Evolutionary conservation across 92 coral and sea anemone species (phyloP).

Genomic region (Montipora capitata): DNA sequence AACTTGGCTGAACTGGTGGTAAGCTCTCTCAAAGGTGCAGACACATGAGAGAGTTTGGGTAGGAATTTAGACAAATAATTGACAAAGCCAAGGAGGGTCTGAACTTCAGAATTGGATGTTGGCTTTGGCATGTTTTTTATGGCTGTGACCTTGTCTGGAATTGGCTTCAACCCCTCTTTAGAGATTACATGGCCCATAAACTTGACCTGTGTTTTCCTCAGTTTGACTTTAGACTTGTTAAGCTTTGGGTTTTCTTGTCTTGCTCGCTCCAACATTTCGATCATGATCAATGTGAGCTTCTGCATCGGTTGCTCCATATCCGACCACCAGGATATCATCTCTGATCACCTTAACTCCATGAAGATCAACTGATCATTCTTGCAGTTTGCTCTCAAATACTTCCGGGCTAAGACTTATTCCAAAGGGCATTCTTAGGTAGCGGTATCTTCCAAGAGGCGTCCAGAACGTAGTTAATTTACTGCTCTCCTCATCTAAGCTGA

Average conservation of each 20-base stretch:
- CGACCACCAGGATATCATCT: constrained; percentile 54
- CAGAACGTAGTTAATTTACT: constrained; percentile 53
- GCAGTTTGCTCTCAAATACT: constrained; percentile 58
- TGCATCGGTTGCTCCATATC: constrained; percentile 40
- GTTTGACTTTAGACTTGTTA: constrained; percentile 25
- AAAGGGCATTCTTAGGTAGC: constrained; percentile 63
- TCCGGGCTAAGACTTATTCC: constrained; percentile 66
- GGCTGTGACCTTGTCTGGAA: constrained; percentile 52
- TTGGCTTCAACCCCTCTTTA: constrained; percentile 53
- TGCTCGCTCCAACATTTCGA: constrained; percentile 38
- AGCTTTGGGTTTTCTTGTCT: constrained; percentile 22
- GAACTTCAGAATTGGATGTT: constrained; percentile 20
- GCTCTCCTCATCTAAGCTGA: constrained; percentile 48
- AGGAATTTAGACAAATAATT: constrained; percentile 64
- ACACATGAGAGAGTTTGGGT: constrained; percentile 67
- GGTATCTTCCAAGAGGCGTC: constrained; percentile 64
- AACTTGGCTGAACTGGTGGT: constrained; percentile 52
- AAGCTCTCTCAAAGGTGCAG: constrained; percentile 67
- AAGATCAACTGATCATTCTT: constrained; percentile 47
- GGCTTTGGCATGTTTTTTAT: constrained; percentile 45
- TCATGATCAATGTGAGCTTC: constrained; percentile 31
- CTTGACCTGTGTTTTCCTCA: constrained; percentile 28
- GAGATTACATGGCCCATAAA: constrained; percentile 51
- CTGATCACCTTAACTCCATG: constrained; percentile 55
- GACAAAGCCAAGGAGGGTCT: constrained; percentile 67